Conservation (phyloP, 2,888 invertebrate species). For the Orthosia gracilis region DNA sequence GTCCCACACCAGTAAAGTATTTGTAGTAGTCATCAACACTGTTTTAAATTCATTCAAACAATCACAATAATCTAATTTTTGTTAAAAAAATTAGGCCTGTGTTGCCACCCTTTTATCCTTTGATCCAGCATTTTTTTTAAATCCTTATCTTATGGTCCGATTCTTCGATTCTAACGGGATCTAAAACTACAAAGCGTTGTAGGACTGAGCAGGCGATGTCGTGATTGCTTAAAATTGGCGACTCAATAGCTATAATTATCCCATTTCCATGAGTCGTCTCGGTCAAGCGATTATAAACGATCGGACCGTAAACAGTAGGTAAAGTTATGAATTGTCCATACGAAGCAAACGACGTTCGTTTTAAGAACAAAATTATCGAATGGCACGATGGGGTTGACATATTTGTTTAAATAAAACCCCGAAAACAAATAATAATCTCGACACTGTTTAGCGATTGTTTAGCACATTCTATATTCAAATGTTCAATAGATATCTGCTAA, state of each 20-base stretch:
- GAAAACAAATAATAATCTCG: too few relatives aligned
- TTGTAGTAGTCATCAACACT: too few relatives aligned
- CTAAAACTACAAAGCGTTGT: slow-evolving; percentile 9
- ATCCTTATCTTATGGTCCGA: not conserved
- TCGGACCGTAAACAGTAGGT: not conserved
- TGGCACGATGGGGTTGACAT: too few relatives aligned
- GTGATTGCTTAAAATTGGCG: slow-evolving; percentile 38
- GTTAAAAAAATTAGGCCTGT: not conserved
- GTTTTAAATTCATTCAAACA: too few relatives aligned
- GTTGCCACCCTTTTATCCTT: not conserved
- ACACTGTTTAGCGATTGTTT: too few relatives aligned
- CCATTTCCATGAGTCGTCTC: slow-evolving; percentile 10
- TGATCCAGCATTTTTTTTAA: not conserved
- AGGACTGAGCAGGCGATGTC: not conserved
- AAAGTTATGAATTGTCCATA: not conserved
- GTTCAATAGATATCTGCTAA: too few relatives aligned
- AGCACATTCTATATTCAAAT: too few relatives aligned
- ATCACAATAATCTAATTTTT: not conserved
- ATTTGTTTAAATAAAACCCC: too few relatives aligned
- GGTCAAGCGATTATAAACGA: not conserved
- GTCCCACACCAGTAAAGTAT: too few relatives aligned
- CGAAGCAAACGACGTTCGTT: not conserved
- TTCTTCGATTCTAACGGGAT: slow-evolving; percentile 18
- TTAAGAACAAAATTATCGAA: too few relatives aligned
- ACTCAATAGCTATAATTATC: slow-evolving; percentile 19